phyloP scores from a whole-genome alignment of 2,888 invertebrate genomes.

The Hirtodrosophila cameraria region DNA sequence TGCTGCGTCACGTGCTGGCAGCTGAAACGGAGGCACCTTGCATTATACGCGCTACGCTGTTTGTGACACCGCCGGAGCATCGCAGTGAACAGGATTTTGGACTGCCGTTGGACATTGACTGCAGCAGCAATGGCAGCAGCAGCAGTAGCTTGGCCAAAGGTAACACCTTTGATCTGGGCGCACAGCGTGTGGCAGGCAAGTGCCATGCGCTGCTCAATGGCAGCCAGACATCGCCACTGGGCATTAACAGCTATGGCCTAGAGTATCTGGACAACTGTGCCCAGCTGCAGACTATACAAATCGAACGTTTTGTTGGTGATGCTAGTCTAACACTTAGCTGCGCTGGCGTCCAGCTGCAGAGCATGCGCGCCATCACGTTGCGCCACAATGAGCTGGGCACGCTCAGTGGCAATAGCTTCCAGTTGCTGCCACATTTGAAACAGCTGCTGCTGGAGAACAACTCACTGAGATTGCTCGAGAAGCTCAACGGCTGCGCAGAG shows the following conservation, averaged over 20 bases:
- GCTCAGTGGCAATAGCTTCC: constrained; percentile 60
- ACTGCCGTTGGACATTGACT: constrained; percentile 74
- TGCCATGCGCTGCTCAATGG: constrained; percentile 73
- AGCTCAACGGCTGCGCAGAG: constrained; percentile 36
- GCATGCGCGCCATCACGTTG: constrained; percentile 25
- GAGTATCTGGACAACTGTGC: constrained; percentile 79
- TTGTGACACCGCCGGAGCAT: constrained; percentile 29
- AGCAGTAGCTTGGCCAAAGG: constrained; percentile 1
- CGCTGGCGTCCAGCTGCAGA: constrained; percentile 16
- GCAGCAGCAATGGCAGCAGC: constrained; percentile 26
- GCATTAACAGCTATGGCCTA: constrained; percentile 72
- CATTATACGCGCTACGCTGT: constrained; percentile 66
- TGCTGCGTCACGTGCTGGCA: constrained; percentile 30
- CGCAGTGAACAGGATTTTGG: constrained; percentile 60
- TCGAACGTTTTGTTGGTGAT: constrained; percentile 74
- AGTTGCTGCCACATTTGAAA: constrained; percentile 49
- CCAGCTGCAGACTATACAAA: constrained; percentile 60
- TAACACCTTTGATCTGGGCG: constrained; percentile 32
- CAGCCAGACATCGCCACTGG: constrained; percentile 72
- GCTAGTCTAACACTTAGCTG: constrained; percentile 66
- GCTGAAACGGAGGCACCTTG: constrained; percentile 19
- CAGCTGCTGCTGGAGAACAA: constrained; percentile 66
- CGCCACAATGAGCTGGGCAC: constrained; percentile 74
- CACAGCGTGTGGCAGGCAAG: constrained; percentile 60
- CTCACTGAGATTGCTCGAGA: constrained; percentile 67